Conservation (phyloP, 2,113 vertebrate species). For the Gobio gobio region DNA sequence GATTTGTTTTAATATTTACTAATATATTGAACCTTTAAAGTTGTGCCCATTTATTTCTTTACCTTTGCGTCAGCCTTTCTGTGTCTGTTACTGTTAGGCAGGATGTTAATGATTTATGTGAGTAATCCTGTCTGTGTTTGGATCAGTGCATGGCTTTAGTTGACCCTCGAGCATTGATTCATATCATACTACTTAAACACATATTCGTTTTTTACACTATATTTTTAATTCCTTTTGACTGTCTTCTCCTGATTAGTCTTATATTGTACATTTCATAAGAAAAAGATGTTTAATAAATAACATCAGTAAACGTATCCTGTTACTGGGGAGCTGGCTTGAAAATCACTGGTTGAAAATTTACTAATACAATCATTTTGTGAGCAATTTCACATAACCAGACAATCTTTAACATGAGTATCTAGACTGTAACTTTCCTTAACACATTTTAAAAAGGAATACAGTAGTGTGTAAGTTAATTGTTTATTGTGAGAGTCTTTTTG, state of each 20-base stretch:
- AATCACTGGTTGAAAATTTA: not conserved
- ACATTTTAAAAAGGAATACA: not conserved
- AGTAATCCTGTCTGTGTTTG: conserved; percentile 26
- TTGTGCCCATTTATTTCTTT: not conserved
- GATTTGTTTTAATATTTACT: not conserved
- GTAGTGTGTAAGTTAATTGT: not conserved
- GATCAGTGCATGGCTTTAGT: conserved; percentile 24
- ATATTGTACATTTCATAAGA: not conserved
- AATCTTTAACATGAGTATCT: not conserved
- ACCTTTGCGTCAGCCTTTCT: not conserved
- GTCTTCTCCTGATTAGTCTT: not conserved
- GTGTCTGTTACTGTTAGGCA: not conserved
- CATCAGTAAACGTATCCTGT: not conserved
- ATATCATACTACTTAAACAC: conserved; percentile 18
- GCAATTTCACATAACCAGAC: not conserved
- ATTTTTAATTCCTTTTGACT: not conserved
- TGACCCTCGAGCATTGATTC: conserved; percentile 18
- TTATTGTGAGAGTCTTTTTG: conserved; percentile 41
- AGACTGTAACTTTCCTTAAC: not conserved
- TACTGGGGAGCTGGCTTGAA: not conserved
- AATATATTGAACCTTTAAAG: not conserved
- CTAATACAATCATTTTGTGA: not conserved
- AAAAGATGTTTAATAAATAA: not conserved
- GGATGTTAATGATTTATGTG: conserved; percentile 1
- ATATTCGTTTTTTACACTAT: not conserved